Base-by-base conservation (phyloP, 2,888 invertebrate species). In the Imbricaverruca yamaguchii region DNA sequence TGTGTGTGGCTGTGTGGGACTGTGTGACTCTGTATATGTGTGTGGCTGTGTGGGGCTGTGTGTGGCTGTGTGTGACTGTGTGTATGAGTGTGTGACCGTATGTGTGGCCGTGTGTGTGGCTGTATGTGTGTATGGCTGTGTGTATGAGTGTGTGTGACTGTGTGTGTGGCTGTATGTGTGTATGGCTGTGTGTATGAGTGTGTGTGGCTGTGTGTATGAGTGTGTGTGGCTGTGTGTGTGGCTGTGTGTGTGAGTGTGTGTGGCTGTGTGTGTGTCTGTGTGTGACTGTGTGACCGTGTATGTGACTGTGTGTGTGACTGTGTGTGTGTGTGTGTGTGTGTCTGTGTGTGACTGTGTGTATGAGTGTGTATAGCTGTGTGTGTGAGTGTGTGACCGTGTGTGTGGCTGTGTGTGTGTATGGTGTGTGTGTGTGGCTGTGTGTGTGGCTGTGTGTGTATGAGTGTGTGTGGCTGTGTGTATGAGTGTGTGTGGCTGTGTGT, bases 261-360 rank as follows among this genome's bases (percentile, higher is more conserved):
- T 77, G 56, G 18, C 55, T 78, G 56, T 18, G 61, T 57, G 63
- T 63, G 61, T 63, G 80, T 57, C 10, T 63, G 80, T 25, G 80
- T 63, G 80, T 0, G 13, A 3, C n/a, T 59, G 39, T 80, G 65
- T 59, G 23, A 77, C 53, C 18, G n/a, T 53, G 12, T 80, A 80
- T 59, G 63, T 9, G 56, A n/a, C 61, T 80, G n/a, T n/a, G n/a
- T n/a, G n/a, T n/a, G n/a, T n/a, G n/a, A n/a, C n/a, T n/a, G n/a
- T n/a, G n/a, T n/a, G n/a, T n/a, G n/a, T n/a, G n/a, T n/a, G n/a
- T n/a, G n/a, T 25, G 39, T 39, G 39, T 39, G 39, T 39, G 39
- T 39, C 10, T 63, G 80, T 25, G 80, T 63, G 80, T 0, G 13
- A 3, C n/a, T 59, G 39, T 80, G 65, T 59, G 23, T 59, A 53